Evolutionary conservation across 1,140 invertebrate species (phyloP).

Genomic region (Pseudomyrmex pallidus): DNA sequence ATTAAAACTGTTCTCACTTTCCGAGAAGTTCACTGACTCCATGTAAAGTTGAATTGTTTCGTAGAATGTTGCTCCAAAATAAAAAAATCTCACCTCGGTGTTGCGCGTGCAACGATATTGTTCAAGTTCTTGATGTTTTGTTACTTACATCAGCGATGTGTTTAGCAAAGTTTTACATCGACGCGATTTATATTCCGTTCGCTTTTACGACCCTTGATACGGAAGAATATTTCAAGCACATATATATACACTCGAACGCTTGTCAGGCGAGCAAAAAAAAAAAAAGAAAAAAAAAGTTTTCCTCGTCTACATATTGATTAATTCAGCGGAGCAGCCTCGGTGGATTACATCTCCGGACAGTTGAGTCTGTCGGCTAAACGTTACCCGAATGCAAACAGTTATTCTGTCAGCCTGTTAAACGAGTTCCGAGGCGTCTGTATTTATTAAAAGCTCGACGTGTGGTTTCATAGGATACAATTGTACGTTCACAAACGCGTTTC

Average conservation of each 20-base stretch:
- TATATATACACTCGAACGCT: conserved; percentile 40
- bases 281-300: background rate
- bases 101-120: too few relatives aligned
- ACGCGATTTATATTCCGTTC: background rate
- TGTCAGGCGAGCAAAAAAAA: conserved; percentile 34
- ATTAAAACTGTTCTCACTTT: too few relatives aligned
- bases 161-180: background rate
- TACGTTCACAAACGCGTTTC: conserved; percentile 11
- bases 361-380: conserved; percentile 43
- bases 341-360: conserved; percentile 37
- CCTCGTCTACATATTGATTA: conserved; percentile 53
- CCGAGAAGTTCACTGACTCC: too few relatives aligned
- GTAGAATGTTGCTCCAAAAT: too few relatives aligned
- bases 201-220: conserved; percentile 1
- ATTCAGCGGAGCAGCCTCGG: conserved; percentile 34
- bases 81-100: too few relatives aligned
- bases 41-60: too few relatives aligned
- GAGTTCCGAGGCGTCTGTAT: conserved; percentile 41
- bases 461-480: conserved; percentile 18
- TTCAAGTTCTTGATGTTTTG: too few relatives aligned
- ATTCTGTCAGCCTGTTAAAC: conserved; percentile 48
- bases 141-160: too few relatives aligned
- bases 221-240: conserved; percentile 31
- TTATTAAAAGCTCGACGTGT: conserved; percentile 39
- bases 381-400: conserved; percentile 49